phyloP scores from a whole-genome alignment of 2,113 vertebrate species.

The Plecotus auritus region DNA sequence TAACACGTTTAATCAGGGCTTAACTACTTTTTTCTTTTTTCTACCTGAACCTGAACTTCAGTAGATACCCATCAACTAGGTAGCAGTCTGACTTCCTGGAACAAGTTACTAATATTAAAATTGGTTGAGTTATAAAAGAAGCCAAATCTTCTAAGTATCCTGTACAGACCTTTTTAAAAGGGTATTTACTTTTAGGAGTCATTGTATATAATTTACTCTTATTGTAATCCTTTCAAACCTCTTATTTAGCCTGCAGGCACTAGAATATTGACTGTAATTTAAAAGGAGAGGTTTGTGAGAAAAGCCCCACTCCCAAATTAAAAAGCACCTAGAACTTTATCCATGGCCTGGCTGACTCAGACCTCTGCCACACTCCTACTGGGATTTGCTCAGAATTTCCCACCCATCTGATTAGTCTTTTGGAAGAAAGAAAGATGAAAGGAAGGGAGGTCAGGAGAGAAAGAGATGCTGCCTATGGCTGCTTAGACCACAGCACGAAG shows the following conservation, averaged over 20 bases:
- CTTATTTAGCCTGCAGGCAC: neutral
- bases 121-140: neutral
- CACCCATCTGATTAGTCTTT: neutral
- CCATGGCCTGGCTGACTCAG: neutral
- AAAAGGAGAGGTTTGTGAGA: neutral
- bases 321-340: neutral
- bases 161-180: neutral
- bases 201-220: neutral
- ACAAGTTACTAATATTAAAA: constrained; percentile 15
- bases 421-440: neutral
- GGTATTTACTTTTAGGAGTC: neutral
- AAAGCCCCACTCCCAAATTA: neutral
- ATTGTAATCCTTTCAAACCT: neutral
- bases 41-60: neutral
- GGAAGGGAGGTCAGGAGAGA: neutral
- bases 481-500: neutral
- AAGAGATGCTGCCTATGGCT: neutral
- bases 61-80: neutral
- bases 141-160: neutral
- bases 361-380: neutral
- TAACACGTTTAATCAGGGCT: neutral
- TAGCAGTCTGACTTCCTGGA: neutral
- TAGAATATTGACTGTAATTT: neutral
- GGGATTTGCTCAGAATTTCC: neutral
- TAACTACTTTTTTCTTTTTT: neutral